Conservation (phyloP, 1,140 invertebrate species). For the Drosophila parabipectinata region DNA sequence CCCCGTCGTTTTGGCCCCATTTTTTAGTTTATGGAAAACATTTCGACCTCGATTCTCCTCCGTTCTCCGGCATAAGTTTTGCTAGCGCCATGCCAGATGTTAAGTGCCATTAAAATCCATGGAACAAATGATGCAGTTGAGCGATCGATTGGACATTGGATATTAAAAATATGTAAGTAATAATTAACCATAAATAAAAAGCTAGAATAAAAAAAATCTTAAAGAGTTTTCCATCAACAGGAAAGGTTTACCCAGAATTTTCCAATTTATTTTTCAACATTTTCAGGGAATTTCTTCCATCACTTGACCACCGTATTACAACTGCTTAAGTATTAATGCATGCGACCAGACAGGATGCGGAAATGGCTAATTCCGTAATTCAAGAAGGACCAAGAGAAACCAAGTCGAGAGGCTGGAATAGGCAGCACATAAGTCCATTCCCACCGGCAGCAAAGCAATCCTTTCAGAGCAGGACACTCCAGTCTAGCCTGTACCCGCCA, state of each 20-base stretch:
- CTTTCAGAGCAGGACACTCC: background rate
- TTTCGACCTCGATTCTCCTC: conserved; percentile 18
- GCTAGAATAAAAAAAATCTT: too few relatives aligned
- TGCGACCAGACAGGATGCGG: conserved; percentile 30
- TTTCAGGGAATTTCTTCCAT: background rate
- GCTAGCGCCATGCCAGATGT: conserved; percentile 44
- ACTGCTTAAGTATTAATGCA: conserved; percentile 50
- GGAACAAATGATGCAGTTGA: conserved; percentile 39
- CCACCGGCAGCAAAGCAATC: conserved; percentile 4
- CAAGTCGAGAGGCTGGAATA: background rate
- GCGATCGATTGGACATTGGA: background rate
- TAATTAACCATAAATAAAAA: background rate
- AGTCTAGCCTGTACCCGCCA: conserved; percentile 8
- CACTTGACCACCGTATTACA: background rate
- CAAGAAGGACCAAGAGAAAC: background rate
- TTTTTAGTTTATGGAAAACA: conserved; percentile 51
- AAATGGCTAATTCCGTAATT: conserved; percentile 24
- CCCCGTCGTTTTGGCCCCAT: background rate
- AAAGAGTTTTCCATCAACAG: too few relatives aligned
- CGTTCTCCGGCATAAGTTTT: conserved; percentile 33
- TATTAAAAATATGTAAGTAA: background rate
- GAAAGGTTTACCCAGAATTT: too few relatives aligned
- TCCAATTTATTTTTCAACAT: background rate
- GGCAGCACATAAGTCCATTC: conserved; percentile 4
- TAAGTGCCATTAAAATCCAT: conserved; percentile 65